Conservation (phyloP, 2,888 invertebrate genomes). For the Diarsia mendica region DNA sequence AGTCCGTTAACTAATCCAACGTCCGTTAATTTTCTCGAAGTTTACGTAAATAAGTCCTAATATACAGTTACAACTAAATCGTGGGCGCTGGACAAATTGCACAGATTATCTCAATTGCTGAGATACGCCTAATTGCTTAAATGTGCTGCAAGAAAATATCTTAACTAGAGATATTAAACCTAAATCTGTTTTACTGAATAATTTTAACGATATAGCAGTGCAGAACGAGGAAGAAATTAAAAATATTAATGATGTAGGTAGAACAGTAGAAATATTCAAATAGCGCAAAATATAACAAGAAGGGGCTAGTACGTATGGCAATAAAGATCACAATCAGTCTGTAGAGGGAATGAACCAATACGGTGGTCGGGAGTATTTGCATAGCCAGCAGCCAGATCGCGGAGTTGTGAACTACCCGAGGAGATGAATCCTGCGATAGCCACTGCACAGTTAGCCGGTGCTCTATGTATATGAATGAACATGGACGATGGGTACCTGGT, state of each 20-base stretch:
- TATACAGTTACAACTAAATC: conserved; percentile 52
- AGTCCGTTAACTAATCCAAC: neutral
- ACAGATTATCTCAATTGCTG: conserved; percentile 61
- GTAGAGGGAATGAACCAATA: conserved; percentile 59
- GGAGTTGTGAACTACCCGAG: conserved; percentile 63
- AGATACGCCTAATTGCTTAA: conserved; percentile 59
- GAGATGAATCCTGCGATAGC: conserved; percentile 66
- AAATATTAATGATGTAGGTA: neutral
- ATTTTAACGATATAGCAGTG: neutral
- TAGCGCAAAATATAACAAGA: conserved; percentile 38
- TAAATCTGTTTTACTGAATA: conserved; percentile 28
- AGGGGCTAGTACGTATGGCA: conserved; percentile 43
- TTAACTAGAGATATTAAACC: conserved; percentile 43
- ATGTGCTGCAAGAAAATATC: conserved; percentile 45
- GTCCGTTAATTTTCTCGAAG: neutral
- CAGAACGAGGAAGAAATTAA: neutral
- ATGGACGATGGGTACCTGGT: conserved; percentile 31
- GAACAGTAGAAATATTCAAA: conserved; percentile 30
- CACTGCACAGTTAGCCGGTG: conserved; percentile 55
- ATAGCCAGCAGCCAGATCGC: conserved; percentile 69
- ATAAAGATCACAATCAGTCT: conserved; percentile 65
- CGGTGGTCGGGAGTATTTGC: conserved; percentile 67
- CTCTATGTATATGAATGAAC: conserved; percentile 61
- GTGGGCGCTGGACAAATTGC: conserved; percentile 52
- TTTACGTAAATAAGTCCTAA: conserved; percentile 20